These are phyloP conservation scores for Oopsacas minuta DNA, from an alignment of 37 sponge, comb jelly and placozoan genomes.

Conservation along the genomic window DNA sequence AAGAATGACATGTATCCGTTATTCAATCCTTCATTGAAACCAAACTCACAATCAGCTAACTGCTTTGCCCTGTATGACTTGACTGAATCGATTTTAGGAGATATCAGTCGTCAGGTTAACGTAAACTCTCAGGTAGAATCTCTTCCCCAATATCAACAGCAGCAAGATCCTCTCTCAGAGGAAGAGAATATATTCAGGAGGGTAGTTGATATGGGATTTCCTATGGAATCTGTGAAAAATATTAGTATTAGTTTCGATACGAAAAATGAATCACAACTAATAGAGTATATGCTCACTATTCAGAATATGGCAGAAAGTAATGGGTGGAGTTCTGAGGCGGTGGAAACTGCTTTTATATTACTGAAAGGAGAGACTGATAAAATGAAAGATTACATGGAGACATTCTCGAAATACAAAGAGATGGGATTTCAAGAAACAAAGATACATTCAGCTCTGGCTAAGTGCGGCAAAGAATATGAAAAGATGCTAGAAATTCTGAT, in stretches of 20 bases:
- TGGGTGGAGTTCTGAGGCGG: background rate
- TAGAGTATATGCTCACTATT: background rate
- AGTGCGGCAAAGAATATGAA: background rate
- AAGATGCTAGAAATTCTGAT: slow-evolving; percentile 16
- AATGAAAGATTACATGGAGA: background rate
- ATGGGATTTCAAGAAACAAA: background rate
- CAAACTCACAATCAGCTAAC: background rate
- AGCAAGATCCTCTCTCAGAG: background rate
- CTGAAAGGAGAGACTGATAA: background rate
- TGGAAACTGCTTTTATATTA: background rate
- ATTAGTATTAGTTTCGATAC: background rate
- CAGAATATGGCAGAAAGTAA: background rate
- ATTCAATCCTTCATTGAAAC: background rate
- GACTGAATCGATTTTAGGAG: background rate
- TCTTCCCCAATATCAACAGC: background rate
- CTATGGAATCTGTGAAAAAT: background rate
- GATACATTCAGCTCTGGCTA: background rate
- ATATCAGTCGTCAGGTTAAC: background rate
- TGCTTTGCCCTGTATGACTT: background rate
- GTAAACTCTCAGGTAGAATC: background rate
- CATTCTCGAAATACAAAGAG: background rate
- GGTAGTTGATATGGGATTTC: background rate
- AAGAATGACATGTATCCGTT: background rate
- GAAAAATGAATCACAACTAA: background rate
- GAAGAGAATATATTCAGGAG: background rate